phyloP scores from a whole-genome alignment of 2,113 vertebrate species.

The Acanthochromis polyacanthus region DNA sequence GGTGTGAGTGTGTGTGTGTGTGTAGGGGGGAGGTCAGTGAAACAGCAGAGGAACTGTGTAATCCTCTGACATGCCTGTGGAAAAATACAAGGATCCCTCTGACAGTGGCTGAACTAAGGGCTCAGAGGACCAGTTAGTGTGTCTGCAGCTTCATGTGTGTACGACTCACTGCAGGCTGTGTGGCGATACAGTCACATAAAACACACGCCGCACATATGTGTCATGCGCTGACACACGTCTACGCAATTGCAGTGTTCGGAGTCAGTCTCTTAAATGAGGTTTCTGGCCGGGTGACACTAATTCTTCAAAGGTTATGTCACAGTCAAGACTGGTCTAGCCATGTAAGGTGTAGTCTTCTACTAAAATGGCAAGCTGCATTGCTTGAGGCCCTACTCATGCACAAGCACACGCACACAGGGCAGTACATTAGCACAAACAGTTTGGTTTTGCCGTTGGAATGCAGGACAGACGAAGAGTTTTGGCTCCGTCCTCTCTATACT shows the following conservation, averaged over 20 bases:
- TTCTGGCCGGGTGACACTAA: constrained; percentile 72
- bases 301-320: constrained; percentile 76
- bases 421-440: constrained; percentile 54
- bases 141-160: constrained; percentile 47
- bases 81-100: constrained; percentile 82
- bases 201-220: constrained; percentile 37
- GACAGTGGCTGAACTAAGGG: constrained; percentile 68
- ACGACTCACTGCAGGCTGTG: constrained; percentile 42
- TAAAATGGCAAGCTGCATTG: constrained; percentile 49
- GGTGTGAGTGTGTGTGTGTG: constrained; percentile 47
- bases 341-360: constrained; percentile 61
- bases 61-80: constrained; percentile 80
- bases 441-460: constrained; percentile 54
- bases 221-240: constrained; percentile 35
- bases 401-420: constrained; percentile 33
- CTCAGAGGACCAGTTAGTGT: constrained; percentile 70
- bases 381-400: constrained; percentile 28
- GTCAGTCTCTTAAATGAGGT: constrained; percentile 46
- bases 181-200: constrained; percentile 16
- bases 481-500: constrained; percentile 59
- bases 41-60: constrained; percentile 80
- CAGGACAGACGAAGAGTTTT: constrained; percentile 63
- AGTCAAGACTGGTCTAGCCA: constrained; percentile 48
- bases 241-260: constrained; percentile 42
- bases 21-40: constrained; percentile 52